These are phyloP conservation scores for Gerris lacustris DNA, from an alignment of 2,888 invertebrate species.

Conservation along the genomic window DNA sequence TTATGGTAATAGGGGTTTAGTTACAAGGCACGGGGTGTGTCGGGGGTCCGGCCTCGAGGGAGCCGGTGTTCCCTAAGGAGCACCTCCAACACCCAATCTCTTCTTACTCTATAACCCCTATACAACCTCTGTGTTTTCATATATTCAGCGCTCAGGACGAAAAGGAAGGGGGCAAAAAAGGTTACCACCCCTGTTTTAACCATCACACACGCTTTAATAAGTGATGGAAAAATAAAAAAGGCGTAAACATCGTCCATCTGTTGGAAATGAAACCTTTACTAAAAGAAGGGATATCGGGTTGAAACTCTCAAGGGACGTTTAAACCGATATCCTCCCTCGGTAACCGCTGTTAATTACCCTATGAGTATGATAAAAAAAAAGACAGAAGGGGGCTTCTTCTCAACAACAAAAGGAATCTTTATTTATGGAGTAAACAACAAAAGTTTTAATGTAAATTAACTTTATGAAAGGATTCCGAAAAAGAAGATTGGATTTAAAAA, in stretches of 20 bases:
- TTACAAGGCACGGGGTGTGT: neutral
- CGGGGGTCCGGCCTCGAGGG: neutral
- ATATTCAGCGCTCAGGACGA: neutral
- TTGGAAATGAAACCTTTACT: neutral
- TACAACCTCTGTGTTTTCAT: neutral
- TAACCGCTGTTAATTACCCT: no score
- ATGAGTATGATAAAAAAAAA: no score
- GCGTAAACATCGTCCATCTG: neutral
- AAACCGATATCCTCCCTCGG: no score
- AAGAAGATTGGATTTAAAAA: no score
- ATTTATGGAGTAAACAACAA: no score
- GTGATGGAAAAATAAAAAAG: neutral
- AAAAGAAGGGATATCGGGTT: no score
- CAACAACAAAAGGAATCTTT: no score
- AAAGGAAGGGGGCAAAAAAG: neutral
- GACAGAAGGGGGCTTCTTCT: no score
- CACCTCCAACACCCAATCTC: neutral
- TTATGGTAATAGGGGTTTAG: slow-evolving; percentile 3
- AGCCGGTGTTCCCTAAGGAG: neutral
- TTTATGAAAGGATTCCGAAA: no score
- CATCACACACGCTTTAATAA: neutral
- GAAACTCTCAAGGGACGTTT: no score
- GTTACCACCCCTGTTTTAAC: neutral
- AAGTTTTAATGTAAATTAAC: no score
- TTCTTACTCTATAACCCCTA: neutral